These are phyloP conservation scores for Apotomis betuletana DNA, from an alignment of 2,888 invertebrate species.

Conservation along the genomic window DNA sequence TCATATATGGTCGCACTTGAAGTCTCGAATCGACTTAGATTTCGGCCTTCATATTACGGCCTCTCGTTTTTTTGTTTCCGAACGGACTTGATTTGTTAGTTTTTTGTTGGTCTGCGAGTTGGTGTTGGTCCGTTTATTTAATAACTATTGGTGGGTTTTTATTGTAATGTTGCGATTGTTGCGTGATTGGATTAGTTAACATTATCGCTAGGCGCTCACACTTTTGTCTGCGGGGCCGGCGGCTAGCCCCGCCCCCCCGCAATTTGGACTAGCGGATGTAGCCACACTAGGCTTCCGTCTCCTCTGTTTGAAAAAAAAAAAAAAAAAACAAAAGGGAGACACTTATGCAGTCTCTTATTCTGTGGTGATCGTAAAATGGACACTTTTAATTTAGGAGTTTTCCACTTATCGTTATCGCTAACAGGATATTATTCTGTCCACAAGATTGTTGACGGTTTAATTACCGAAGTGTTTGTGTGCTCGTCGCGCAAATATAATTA, in stretches of 20 bases:
- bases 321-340: too few relatives aligned
- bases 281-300: too few relatives aligned
- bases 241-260: too few relatives aligned
- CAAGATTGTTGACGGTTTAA: slow-evolving; percentile 7
- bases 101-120: slow-evolving; percentile 25
- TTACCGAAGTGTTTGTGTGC: slow-evolving; percentile 3
- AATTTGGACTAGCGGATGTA: too few relatives aligned
- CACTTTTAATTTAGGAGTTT: background rate
- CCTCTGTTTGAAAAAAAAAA: too few relatives aligned
- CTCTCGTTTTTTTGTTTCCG: slow-evolving; percentile 17
- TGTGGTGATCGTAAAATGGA: too few relatives aligned
- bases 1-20: background rate
- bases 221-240: too few relatives aligned
- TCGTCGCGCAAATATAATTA: slow-evolving; percentile 12
- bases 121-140: background rate
- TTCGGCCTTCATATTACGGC: slow-evolving; percentile 21
- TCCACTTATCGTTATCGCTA: slow-evolving; percentile 8
- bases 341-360: too few relatives aligned
- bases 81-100: slow-evolving; percentile 23
- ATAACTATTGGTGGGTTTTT: slow-evolving; percentile 2
- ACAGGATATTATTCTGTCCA: slow-evolving; percentile 13
- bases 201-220: background rate
- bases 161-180: too few relatives aligned
- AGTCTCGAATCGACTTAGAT: slow-evolving; percentile 9
- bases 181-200: background rate